phyloP scores from a whole-genome alignment of 2,888 invertebrate species.

The Synanthedon andrenaeformis region DNA sequence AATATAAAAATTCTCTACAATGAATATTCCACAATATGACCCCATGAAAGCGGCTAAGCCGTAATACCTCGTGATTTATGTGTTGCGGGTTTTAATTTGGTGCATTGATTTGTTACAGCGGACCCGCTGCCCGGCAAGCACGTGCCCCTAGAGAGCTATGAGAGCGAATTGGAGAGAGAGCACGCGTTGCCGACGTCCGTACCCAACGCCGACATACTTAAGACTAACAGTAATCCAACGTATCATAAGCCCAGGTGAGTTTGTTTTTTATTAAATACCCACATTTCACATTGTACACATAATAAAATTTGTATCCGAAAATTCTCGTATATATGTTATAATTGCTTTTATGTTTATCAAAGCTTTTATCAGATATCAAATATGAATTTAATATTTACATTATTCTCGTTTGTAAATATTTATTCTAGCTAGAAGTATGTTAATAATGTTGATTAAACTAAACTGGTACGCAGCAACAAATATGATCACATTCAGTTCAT shows the following conservation, averaged over 20 bases:
- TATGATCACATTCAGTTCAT: too few species aligned
- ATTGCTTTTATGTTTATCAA: too few species aligned
- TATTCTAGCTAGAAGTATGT: too few species aligned
- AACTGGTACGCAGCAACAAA: too few species aligned
- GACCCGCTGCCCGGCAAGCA: slow-evolving; percentile 68
- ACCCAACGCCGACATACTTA: slow-evolving; percentile 82
- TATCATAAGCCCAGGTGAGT: slow-evolving; percentile 78
- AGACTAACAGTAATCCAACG: slow-evolving; percentile 81
- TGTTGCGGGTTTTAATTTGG: neutral
- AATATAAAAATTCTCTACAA: too few species aligned
- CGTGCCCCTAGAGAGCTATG: slow-evolving; percentile 72
- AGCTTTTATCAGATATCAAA: too few species aligned
- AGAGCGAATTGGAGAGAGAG: slow-evolving; percentile 78
- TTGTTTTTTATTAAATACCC: neutral
- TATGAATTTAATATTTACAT: too few species aligned
- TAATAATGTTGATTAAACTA: too few species aligned
- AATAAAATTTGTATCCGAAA: too few species aligned
- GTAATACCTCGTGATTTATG: neutral
- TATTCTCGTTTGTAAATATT: too few species aligned
- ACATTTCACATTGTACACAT: neutral
- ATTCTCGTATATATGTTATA: neutral
- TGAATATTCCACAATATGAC: too few species aligned
- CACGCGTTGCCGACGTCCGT: slow-evolving; percentile 81
- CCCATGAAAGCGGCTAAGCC: too few species aligned
- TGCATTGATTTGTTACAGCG: slow-evolving; percentile 38